A percentile compares a stretch with the other conserved stretches of the same genome.
Evolutionary conservation across 1,140 invertebrate species (phyloP).

Genomic region (Penaeus japonicus): DNA sequence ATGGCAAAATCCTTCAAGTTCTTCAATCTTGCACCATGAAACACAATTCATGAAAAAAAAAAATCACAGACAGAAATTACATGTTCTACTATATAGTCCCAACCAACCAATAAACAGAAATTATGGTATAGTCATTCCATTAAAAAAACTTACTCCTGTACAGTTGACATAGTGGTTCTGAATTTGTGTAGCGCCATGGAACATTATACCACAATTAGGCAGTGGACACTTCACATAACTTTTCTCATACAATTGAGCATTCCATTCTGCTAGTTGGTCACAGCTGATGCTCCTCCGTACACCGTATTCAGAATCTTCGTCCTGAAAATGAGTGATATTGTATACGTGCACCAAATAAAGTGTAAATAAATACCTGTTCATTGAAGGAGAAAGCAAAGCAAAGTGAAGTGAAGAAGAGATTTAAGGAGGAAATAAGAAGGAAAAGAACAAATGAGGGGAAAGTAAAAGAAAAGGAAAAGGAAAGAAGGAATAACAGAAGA

Average conservation of each 20-base stretch:
- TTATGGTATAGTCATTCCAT: background rate
- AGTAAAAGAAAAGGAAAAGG: background rate
- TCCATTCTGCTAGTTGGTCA: background rate
- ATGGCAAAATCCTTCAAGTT: too few relatives aligned
- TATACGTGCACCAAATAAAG: background rate
- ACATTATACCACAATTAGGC: constrained; percentile 18
- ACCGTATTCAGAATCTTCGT: background rate
- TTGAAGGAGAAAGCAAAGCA: too few relatives aligned
- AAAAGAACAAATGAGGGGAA: background rate
- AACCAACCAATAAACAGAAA: too few relatives aligned
- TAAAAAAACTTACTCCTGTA: constrained; percentile 16
- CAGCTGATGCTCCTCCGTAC: constrained; percentile 7
- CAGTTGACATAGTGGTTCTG: constrained; percentile 32
- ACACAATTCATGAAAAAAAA: too few relatives aligned
- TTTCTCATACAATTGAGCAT: background rate
- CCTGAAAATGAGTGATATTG: background rate
- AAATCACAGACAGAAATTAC: too few relatives aligned
- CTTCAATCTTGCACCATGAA: too few relatives aligned
- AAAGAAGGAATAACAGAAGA: too few relatives aligned
- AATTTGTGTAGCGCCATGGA: constrained; percentile 25
- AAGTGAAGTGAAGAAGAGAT: background rate
- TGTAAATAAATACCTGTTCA: background rate
- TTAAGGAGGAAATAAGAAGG: background rate
- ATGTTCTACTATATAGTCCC: too few relatives aligned
- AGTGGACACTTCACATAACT: constrained; percentile 11